Percentiles rank a stretch among this genome's conserved stretches.
Conservation (phyloP, 2,888 invertebrate species). For the Pinctada fucata region DNA sequence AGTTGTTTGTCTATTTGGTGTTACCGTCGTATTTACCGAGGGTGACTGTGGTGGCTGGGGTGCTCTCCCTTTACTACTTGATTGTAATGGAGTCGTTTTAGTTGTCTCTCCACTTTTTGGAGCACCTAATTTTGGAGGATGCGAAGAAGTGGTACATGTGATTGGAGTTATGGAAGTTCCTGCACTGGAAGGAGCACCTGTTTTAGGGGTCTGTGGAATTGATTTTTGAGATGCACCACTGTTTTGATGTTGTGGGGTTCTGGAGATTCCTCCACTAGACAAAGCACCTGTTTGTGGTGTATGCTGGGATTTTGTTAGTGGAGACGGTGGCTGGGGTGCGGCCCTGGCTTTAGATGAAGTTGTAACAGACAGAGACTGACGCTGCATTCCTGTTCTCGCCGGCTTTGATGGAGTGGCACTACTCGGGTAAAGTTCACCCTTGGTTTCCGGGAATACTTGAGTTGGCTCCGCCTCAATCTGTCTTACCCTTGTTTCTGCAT, state of each 20-base stretch:
- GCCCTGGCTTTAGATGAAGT: constrained; percentile 10
- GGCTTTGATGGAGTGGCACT: neutral
- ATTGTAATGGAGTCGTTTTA: constrained; percentile 17
- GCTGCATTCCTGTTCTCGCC: neutral
- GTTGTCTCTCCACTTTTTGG: constrained; percentile 17
- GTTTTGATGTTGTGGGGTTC: constrained; percentile 4
- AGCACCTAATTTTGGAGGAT: neutral
- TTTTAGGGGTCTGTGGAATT: too few species aligned
- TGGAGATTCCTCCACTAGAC: neutral
- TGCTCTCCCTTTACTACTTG: constrained; percentile 5
- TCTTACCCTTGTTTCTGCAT: constrained; percentile 13
- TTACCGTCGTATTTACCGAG: neutral
- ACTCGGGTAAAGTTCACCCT: constrained; percentile 32
- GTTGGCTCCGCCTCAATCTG: constrained; percentile 21
- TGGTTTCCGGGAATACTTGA: constrained; percentile 36
- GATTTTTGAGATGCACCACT: neutral
- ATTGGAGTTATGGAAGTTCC: neutral
- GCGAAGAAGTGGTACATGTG: neutral
- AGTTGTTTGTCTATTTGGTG: neutral
- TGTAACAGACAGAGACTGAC: neutral
- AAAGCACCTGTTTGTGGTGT: too few species aligned
- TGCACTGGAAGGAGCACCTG: constrained; percentile 4
- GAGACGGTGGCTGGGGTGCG: neutral
- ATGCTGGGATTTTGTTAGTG: constrained; percentile 1
- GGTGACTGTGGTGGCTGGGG: neutral